A percentile compares a stretch with the other conserved stretches of the same genome.
Evolutionary conservation across 2,888 invertebrate genomes (phyloP).

Genomic region (Coenonympha glycerion): DNA sequence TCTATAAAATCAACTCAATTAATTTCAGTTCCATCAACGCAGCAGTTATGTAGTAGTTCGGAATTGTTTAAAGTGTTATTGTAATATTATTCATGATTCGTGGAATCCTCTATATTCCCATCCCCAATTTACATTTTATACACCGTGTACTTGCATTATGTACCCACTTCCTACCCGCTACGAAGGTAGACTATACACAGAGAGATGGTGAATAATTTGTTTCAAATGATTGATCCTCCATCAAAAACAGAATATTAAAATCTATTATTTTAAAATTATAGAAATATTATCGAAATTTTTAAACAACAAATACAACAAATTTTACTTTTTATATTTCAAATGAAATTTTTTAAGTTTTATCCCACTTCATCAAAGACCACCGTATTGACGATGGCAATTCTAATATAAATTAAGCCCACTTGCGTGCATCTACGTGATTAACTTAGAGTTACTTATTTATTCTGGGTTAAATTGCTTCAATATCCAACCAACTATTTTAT

Average conservation of each 20-base stretch:
- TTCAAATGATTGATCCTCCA: neutral
- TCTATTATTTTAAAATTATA: neutral
- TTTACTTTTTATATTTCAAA: too few relatives aligned
- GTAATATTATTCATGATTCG: conserved; percentile 42
- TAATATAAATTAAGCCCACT: too few relatives aligned
- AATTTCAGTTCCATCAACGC: conserved; percentile 8
- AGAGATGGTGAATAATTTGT: conserved; percentile 3
- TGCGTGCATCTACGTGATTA: too few relatives aligned
- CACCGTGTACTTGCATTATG: conserved; percentile 19
- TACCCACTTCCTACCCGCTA: neutral
- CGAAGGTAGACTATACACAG: conserved; percentile 8
- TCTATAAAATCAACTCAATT: conserved; percentile 1
- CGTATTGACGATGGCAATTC: too few relatives aligned
- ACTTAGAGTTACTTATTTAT: too few relatives aligned
- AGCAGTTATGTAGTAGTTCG: conserved; percentile 23
- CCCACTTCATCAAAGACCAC: too few relatives aligned
- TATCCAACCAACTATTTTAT: too few relatives aligned
- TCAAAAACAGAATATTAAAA: neutral
- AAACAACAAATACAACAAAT: too few relatives aligned
- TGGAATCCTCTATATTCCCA: conserved; percentile 41
- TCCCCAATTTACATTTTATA: conserved; percentile 42
- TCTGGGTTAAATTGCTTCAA: too few relatives aligned
- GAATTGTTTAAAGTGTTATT: conserved; percentile 41
- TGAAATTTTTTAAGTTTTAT: too few relatives aligned
- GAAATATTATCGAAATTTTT: neutral